These are phyloP conservation scores for Trichogramma dendrolimi DNA, from an alignment of 2,888 invertebrate species.

Conservation along the genomic window DNA sequence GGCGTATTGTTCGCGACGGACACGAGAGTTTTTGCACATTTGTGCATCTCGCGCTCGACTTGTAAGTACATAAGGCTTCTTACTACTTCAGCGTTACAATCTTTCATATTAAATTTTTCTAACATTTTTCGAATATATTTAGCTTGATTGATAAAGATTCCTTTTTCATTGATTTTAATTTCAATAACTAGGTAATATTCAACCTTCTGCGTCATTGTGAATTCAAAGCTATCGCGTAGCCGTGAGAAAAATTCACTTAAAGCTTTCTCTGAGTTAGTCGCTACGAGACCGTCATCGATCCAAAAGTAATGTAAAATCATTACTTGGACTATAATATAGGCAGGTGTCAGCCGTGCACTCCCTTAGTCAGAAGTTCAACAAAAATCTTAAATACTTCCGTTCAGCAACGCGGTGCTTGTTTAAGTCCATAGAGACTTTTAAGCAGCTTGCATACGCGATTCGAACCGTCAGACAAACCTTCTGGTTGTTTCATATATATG, in stretches of 20 bases:
- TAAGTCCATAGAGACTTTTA: conserved; percentile 38
- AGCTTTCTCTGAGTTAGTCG: background rate
- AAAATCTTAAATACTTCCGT: conserved; percentile 27
- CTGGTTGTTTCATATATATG: conserved; percentile 34
- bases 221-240: background rate
- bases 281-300: conserved; percentile 20
- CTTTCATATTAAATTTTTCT: conserved; percentile 26
- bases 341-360: conserved; percentile 31
- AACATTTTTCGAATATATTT: conserved; percentile 18
- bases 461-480: conserved; percentile 30
- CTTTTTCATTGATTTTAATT: conserved; percentile 10
- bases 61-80: no score
- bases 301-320: conserved; percentile 9
- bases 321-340: conserved; percentile 19
- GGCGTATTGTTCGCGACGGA: no score
- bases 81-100: conserved; percentile 32
- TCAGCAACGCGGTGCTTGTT: conserved; percentile 37
- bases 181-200: conserved; percentile 17
- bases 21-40: no score
- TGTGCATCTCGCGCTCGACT: no score
- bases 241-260: background rate
- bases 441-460: conserved; percentile 31
- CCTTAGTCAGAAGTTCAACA: conserved; percentile 28
- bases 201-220: background rate
- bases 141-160: conserved; percentile 25